Percentiles rank a stretch among this genome's conserved stretches.
phyloP scores from a whole-genome alignment of 2,113 vertebrate genomes.

The Amblyornis subalaris region DNA sequence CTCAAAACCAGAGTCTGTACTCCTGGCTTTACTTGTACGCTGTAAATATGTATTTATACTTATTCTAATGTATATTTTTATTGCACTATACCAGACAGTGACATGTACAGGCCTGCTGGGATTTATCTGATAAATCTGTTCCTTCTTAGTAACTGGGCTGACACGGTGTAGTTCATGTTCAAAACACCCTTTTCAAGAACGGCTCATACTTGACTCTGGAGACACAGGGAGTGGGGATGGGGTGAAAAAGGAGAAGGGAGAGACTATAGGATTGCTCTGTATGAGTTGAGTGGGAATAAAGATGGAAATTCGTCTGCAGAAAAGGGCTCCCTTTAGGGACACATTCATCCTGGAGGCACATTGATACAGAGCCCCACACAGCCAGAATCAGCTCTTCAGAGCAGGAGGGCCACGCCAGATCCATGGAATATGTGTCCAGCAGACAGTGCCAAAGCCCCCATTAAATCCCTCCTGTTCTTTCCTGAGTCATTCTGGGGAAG shows the following conservation, averaged over 20 bases:
- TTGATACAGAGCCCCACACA: not conserved
- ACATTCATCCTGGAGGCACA: not conserved
- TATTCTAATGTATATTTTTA: slow-evolving; percentile 44
- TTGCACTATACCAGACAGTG: slow-evolving; percentile 33
- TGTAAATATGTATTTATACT: slow-evolving; percentile 61
- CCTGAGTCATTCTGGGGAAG: not conserved
- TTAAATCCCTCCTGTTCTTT: not conserved
- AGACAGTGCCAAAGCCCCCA: not conserved
- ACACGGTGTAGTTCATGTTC: not conserved
- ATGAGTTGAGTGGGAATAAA: not conserved
- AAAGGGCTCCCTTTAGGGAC: not conserved
- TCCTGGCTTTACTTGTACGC: slow-evolving; percentile 30
- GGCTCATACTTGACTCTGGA: not conserved
- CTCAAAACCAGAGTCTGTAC: not conserved
- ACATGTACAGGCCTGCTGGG: slow-evolving; percentile 7
- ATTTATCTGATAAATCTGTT: slow-evolving; percentile 40
- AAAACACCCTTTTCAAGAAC: not conserved
- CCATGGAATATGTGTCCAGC: fast-evolving
- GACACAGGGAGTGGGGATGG: not conserved
- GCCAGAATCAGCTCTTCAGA: not conserved
- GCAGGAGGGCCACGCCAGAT: not conserved
- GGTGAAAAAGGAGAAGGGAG: not conserved
- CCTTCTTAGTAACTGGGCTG: not conserved
- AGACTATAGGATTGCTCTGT: not conserved
- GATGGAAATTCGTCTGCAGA: not conserved